phyloP scores from a whole-genome alignment of 2,113 vertebrate species.

The Salminus brasiliensis region DNA sequence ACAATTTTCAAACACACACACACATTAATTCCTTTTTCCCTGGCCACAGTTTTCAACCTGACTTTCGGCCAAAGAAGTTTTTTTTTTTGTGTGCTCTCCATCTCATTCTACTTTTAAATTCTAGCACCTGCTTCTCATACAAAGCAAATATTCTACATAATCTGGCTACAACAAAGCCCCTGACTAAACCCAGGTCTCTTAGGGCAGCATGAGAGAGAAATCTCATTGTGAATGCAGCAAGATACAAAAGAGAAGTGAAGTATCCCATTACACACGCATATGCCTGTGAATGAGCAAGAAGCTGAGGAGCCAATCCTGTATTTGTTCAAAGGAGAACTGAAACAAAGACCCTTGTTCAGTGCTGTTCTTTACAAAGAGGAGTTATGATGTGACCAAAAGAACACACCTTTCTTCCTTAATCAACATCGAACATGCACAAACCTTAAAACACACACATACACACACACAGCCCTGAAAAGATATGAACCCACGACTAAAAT shows the following conservation, averaged over 20 bases:
- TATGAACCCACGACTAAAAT: not conserved
- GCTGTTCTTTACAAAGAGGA: constrained; percentile 1
- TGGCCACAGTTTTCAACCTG: constrained; percentile 27
- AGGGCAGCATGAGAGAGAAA: constrained; percentile 40
- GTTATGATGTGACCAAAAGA: constrained; percentile 8
- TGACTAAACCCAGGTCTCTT: constrained; percentile 39
- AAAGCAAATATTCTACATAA: constrained; percentile 53
- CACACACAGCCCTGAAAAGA: not conserved
- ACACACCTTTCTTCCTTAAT: constrained; percentile 6
- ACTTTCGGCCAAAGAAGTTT: constrained; percentile 26
- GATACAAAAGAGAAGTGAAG: constrained; percentile 47
- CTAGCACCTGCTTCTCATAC: constrained; percentile 48
- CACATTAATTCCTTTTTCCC: constrained; percentile 1
- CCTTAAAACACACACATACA: too few species aligned
- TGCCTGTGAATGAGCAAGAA: constrained; percentile 45
- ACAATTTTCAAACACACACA: constrained; percentile 15
- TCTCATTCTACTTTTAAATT: constrained; percentile 32
- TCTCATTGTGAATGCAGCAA: constrained; percentile 51
- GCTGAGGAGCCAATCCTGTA: constrained; percentile 30
- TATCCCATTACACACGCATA: constrained; percentile 55
- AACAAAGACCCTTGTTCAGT: constrained; percentile 40
- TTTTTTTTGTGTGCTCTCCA: too few species aligned
- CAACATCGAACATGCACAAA: too few species aligned
- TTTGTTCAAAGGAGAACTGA: constrained; percentile 41
- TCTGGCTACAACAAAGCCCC: constrained; percentile 42